Conservation (phyloP, 2,797 vertebrate species). For the Scyliorhinus canicula region DNA sequence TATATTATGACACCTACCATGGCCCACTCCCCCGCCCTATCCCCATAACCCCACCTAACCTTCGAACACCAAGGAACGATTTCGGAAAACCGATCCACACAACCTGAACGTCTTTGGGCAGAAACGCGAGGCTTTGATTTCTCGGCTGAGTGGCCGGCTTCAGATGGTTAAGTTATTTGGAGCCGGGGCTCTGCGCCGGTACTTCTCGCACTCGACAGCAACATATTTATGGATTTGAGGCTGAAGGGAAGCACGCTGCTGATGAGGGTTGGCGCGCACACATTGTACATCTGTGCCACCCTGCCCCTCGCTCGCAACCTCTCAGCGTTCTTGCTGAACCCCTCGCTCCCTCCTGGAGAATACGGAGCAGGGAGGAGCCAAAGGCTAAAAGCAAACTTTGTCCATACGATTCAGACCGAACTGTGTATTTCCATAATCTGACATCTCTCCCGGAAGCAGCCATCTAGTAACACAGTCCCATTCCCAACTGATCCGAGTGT, state of each 20-base stretch:
- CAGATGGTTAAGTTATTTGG: neutral
- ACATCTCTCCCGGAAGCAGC: neutral
- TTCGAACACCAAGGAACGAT: too few species aligned
- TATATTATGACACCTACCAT: too few species aligned
- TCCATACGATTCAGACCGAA: neutral
- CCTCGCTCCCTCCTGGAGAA: neutral
- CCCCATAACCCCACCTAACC: too few species aligned
- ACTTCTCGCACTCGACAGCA: neutral
- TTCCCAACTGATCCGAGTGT: neutral
- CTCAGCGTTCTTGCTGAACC: neutral
- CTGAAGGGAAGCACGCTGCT: neutral
- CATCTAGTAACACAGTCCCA: neutral
- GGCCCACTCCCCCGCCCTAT: too few species aligned
- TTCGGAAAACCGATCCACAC: too few species aligned
- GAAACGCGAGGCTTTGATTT: neutral
- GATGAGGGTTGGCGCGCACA: neutral
- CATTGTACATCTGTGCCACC: slow-evolving; percentile 20
- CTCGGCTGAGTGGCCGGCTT: neutral
- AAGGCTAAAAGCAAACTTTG: neutral
- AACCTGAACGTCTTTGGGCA: too few species aligned
- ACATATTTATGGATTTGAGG: neutral
- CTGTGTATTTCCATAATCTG: neutral
- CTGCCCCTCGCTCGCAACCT: neutral
- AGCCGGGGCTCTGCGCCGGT: neutral
- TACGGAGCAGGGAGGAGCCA: neutral